phyloP scores from a whole-genome alignment of 1,140 invertebrate genomes.

The Eciton burchellii region DNA sequence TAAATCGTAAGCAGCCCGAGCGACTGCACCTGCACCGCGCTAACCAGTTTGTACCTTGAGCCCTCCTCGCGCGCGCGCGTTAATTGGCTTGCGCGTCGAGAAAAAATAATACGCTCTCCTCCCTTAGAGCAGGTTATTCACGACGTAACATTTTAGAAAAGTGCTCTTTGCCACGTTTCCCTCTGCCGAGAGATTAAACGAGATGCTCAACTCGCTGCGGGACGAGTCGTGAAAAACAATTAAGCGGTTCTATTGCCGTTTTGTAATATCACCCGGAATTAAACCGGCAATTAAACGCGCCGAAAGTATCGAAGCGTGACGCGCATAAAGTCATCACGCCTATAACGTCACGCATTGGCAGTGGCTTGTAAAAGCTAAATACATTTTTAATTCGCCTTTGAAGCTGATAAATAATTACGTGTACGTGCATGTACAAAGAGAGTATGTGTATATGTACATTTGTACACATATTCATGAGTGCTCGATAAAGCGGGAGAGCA shows the following conservation, averaged over 20 bases:
- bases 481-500: conserved; percentile 11
- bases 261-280: conserved; percentile 16
- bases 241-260: background rate
- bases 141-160: conserved; percentile 45
- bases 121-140: conserved; percentile 53
- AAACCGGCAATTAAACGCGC: conserved; percentile 26
- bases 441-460: background rate
- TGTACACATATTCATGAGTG: background rate
- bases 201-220: conserved; percentile 40
- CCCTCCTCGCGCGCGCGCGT: conserved; percentile 2
- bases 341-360: no score
- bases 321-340: background rate
- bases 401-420: no score
- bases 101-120: conserved; percentile 55
- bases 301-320: background rate
- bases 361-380: no score
- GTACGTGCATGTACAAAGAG: no score
- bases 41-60: conserved; percentile 54
- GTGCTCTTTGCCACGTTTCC: conserved; percentile 36
- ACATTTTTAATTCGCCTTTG: no score
- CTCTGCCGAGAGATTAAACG: conserved; percentile 45
- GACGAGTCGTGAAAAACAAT: conserved; percentile 39
- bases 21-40: conserved; percentile 63
- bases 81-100: conserved; percentile 54
- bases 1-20: conserved; percentile 51